Evolutionary conservation across 2,888 invertebrate genomes (phyloP).

Genomic region (Hypolimnas misippus): DNA sequence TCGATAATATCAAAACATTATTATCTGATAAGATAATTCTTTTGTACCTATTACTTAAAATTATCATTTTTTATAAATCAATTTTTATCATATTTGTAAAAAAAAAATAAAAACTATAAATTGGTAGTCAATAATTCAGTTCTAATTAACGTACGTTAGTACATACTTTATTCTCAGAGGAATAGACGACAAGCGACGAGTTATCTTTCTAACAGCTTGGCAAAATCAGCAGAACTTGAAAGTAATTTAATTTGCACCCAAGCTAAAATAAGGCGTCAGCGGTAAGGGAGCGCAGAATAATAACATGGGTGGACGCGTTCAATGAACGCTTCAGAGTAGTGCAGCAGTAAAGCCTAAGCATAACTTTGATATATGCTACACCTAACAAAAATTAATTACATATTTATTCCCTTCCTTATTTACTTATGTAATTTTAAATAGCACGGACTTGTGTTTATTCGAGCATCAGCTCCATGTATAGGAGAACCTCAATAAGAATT

Average conservation of each 20-base stretch:
- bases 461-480: too few species aligned
- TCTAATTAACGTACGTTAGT: neutral
- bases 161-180: conserved; percentile 35
- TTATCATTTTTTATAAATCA: too few species aligned
- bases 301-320: conserved; percentile 52
- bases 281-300: conserved; percentile 49
- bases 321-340: conserved; percentile 29
- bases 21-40: too few species aligned
- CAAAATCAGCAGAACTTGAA: conserved; percentile 72
- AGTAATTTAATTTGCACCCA: conserved; percentile 76
- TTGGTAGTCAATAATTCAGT: conserved; percentile 13
- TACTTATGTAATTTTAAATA: too few species aligned
- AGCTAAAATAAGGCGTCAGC: conserved; percentile 67
- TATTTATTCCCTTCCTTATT: neutral
- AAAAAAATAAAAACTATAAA: too few species aligned
- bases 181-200: conserved; percentile 50
- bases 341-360: conserved; percentile 15
- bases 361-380: neutral
- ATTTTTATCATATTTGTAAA: too few species aligned
- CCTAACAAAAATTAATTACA: neutral
- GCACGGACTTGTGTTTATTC: too few species aligned
- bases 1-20: too few species aligned
- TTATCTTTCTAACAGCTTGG: conserved; percentile 63
- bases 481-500: too few species aligned
- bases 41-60: too few species aligned